phyloP scores from a whole-genome alignment of 2,113 vertebrate genomes.

The Colistium nudipinnis region DNA sequence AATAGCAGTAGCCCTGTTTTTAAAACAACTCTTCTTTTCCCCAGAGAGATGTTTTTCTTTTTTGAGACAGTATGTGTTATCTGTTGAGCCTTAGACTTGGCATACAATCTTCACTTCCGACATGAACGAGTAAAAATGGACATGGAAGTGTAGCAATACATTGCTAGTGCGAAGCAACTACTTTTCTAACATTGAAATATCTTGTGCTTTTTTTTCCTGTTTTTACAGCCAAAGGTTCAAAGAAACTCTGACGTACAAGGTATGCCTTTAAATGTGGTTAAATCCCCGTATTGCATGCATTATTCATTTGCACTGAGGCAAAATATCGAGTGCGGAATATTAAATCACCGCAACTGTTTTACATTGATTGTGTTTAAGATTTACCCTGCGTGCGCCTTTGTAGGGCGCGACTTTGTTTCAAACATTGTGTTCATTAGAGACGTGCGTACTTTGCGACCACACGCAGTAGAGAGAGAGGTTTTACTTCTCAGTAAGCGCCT shows the following conservation, averaged over 20 bases:
- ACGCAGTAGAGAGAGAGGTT: background rate
- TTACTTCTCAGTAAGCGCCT: background rate
- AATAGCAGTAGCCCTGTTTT: conserved; percentile 9
- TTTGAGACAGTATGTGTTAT: conserved; percentile 8
- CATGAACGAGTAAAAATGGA: background rate
- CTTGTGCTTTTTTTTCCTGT: conserved; percentile 19
- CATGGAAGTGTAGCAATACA: background rate
- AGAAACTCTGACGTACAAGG: conserved; percentile 91
- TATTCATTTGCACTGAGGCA: conserved; percentile 17
- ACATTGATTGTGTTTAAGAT: conserved; percentile 4
- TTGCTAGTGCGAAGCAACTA: background rate
- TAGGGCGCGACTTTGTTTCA: conserved; percentile 2
- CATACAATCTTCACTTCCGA: too few relatives aligned
- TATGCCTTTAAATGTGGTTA: conserved; percentile 72
- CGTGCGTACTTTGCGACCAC: background rate
- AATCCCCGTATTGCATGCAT: conserved; percentile 22
- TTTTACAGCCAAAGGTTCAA: conserved; percentile 87
- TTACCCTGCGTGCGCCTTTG: background rate
- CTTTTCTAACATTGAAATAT: background rate
- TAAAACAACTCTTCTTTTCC: conserved; percentile 11
- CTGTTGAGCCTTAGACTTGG: conserved; percentile 8
- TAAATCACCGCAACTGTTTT: conserved; percentile 5
- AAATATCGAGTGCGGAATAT: conserved; percentile 35
- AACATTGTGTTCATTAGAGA: background rate
- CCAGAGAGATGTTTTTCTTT: conserved; percentile 11